Conservation (phyloP, 2,797 vertebrate species). For the Alca torda region DNA sequence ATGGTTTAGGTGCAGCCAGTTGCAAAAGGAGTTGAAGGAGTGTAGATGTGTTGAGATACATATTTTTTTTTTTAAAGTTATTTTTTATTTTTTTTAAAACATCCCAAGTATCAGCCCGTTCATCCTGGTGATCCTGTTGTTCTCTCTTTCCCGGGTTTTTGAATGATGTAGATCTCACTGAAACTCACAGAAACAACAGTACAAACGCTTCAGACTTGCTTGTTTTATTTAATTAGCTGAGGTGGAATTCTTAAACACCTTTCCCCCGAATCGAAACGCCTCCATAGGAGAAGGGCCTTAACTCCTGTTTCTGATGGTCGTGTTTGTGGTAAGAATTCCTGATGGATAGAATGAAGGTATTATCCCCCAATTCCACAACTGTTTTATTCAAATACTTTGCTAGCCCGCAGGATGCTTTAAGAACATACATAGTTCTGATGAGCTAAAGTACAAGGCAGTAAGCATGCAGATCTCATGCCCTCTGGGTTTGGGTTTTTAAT, state of each 20-base stretch:
- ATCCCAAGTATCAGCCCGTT: background rate
- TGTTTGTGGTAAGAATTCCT: background rate
- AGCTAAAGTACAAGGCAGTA: background rate
- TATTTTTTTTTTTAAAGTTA: background rate
- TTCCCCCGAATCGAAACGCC: background rate
- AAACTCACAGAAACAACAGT: background rate
- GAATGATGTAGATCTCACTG: background rate
- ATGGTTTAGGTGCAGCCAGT: background rate
- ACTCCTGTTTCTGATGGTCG: background rate
- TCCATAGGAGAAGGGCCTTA: background rate
- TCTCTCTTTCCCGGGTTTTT: background rate
- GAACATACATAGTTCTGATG: background rate
- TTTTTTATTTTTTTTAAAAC: background rate
- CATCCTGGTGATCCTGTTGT: background rate
- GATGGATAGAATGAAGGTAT: background rate
- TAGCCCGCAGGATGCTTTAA: background rate
- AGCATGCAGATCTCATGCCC: rapidly evolving
- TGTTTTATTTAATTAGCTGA: background rate
- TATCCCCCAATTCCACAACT: background rate
- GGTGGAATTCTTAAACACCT: background rate
- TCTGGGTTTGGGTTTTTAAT: background rate
- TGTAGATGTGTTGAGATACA: background rate
- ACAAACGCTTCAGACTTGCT: background rate
- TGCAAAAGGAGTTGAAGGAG: background rate
- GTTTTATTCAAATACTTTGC: background rate